These are phyloP conservation scores for Sigmodon hispidus DNA, from an alignment of 2,113 vertebrate genomes.

Conservation along the genomic window DNA sequence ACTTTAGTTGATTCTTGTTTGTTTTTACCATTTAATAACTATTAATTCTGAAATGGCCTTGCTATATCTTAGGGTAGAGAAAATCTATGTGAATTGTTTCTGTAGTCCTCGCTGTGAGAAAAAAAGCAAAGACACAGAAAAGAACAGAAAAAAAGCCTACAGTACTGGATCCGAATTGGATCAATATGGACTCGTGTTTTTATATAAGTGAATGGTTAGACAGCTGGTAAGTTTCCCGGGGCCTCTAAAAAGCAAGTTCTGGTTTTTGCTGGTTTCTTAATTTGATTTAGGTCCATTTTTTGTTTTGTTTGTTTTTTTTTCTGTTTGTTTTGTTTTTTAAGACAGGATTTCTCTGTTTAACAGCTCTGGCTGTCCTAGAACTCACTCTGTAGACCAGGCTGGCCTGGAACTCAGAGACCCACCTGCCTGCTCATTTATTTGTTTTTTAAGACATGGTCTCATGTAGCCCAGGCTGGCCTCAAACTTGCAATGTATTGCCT, in stretches of 20 bases:
- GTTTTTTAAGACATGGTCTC: neutral
- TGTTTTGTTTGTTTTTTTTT: neutral
- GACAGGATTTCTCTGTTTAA: neutral
- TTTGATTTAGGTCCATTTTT: neutral
- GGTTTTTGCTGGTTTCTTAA: neutral
- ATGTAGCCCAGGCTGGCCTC: no score
- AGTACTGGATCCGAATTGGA: neutral
- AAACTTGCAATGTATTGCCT: no score
- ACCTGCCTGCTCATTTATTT: neutral
- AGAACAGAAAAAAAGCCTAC: neutral
- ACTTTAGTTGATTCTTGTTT: neutral
- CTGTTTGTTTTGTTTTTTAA: neutral
- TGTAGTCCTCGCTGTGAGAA: neutral
- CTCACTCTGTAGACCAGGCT: neutral
- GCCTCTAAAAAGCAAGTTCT: neutral
- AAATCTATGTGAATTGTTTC: neutral
- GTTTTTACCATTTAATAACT: conserved; percentile 2
- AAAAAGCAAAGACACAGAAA: neutral
- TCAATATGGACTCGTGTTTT: neutral
- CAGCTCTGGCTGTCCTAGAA: neutral
- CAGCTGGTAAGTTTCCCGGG: neutral
- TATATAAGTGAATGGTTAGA: neutral
- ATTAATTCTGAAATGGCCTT: conserved; percentile 20
- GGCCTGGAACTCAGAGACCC: neutral
- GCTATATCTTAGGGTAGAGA: neutral